phyloP scores from a whole-genome alignment of 2,888 invertebrate genomes.

The Horisme vitalbata region DNA sequence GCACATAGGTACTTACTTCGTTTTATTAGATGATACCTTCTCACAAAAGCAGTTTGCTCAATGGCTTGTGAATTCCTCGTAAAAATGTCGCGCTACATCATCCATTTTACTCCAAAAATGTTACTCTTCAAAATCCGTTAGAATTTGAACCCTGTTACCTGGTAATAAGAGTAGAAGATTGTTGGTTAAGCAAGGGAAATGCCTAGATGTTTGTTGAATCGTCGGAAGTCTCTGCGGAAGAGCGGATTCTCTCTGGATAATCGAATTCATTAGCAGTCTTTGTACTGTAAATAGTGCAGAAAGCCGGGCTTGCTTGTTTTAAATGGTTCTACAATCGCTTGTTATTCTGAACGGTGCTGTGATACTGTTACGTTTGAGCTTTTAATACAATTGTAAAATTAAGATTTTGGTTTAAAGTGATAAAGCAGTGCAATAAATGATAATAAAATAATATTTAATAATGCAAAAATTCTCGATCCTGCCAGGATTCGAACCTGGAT shows the following conservation, averaged over 20 bases:
- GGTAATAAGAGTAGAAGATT: slow-evolving; percentile 24
- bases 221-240: slow-evolving; percentile 51
- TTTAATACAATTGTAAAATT: too few relatives aligned
- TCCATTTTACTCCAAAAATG: slow-evolving; percentile 31
- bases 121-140: slow-evolving; percentile 14
- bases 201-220: slow-evolving; percentile 39
- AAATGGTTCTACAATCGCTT: slow-evolving; percentile 13
- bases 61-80: slow-evolving; percentile 28
- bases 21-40: slow-evolving; percentile 20
- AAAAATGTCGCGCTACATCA: slow-evolving; percentile 34
- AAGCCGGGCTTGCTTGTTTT: slow-evolving; percentile 37
- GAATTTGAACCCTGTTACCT: slow-evolving; percentile 30
- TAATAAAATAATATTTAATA: slow-evolving; percentile 3
- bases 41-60: slow-evolving; percentile 30
- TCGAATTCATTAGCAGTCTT: slow-evolving; percentile 73
- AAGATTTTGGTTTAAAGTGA: background rate
- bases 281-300: slow-evolving; percentile 58
- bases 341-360: slow-evolving; percentile 4
- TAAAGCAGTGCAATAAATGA: background rate
- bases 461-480: slow-evolving; percentile 53
- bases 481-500: slow-evolving; percentile 87
- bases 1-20: too few relatives aligned
- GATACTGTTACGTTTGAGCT: background rate
- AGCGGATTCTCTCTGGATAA: slow-evolving; percentile 64
- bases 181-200: slow-evolving; percentile 16